phyloP scores from a whole-genome alignment of 2,888 invertebrate species.

The Acleris laterana region DNA sequence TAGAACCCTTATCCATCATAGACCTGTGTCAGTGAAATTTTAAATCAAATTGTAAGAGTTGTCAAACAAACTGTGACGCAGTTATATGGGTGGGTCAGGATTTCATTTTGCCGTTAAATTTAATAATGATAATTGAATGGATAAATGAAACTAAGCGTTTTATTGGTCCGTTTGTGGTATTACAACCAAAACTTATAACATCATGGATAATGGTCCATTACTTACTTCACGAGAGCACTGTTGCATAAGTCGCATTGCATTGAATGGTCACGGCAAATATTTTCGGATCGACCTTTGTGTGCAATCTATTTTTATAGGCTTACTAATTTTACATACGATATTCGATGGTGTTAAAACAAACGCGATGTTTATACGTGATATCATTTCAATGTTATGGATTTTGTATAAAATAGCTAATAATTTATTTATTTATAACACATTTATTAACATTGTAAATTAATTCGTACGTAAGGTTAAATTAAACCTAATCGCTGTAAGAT shows the following conservation, averaged over 20 bases:
- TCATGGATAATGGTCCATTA: conserved; percentile 24
- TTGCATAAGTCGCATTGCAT: conserved; percentile 36
- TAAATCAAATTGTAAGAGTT: no score
- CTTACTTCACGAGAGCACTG: conserved; percentile 6
- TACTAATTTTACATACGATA: conserved; percentile 63
- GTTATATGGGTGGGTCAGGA: no score
- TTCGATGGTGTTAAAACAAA: conserved; percentile 50
- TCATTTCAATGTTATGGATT: conserved; percentile 77
- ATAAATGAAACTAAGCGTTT: no score
- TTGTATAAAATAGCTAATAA: conserved; percentile 79
- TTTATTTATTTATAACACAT: conserved; percentile 74
- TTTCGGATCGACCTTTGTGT: conserved; percentile 71
- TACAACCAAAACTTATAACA: not conserved
- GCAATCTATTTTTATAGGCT: conserved; percentile 82
- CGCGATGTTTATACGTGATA: conserved; percentile 63
- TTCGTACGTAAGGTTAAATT: conserved; percentile 63
- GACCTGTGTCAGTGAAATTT: no score
- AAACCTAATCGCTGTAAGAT: conserved; percentile 70
- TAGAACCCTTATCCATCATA: no score
- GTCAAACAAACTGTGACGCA: no score
- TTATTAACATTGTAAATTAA: conserved; percentile 78
- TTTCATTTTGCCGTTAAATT: no score
- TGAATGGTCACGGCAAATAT: conserved; percentile 64
- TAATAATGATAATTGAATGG: no score
- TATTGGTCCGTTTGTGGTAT: no score